phyloP scores from a whole-genome alignment of 1,140 invertebrate species.

The Samia ricini region DNA sequence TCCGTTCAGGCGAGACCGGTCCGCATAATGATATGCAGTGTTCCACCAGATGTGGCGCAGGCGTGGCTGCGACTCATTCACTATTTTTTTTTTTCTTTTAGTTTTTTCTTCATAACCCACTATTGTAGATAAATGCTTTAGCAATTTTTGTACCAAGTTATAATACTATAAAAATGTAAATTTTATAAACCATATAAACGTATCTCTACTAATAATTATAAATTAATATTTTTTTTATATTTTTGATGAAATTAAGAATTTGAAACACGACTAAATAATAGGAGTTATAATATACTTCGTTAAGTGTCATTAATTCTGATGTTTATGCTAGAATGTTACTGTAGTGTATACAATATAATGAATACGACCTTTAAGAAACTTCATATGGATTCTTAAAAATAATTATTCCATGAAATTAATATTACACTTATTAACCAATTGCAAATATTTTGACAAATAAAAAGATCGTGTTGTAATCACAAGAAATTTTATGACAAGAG shows the following conservation, averaged over 20 bases:
- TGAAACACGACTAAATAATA: too few species aligned
- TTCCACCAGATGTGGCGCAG: conserved; percentile 73
- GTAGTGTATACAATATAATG: too few species aligned
- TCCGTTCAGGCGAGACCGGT: conserved; percentile 58
- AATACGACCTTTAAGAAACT: too few species aligned
- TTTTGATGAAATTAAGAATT: too few species aligned
- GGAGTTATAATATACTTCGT: too few species aligned
- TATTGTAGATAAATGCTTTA: conserved; percentile 31
- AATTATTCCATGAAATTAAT: background rate
- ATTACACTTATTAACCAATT: background rate
- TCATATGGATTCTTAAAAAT: background rate
- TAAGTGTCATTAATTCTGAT: too few species aligned
- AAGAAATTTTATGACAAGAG: background rate
- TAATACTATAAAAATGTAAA: background rate
- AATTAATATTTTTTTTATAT: too few species aligned
- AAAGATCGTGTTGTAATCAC: too few species aligned
- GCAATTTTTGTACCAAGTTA: conserved; percentile 32
- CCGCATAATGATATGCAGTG: conserved; percentile 70
- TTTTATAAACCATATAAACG: background rate
- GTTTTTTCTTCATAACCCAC: conserved; percentile 47
- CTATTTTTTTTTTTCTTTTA: conserved; percentile 54
- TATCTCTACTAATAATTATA: too few species aligned
- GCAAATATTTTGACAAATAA: background rate
- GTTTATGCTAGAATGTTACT: too few species aligned
- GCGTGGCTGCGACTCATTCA: conserved; percentile 47